These are phyloP conservation scores for Bubo blakistoni DNA, from an alignment of 2,113 vertebrate genomes.

Conservation along the genomic window DNA sequence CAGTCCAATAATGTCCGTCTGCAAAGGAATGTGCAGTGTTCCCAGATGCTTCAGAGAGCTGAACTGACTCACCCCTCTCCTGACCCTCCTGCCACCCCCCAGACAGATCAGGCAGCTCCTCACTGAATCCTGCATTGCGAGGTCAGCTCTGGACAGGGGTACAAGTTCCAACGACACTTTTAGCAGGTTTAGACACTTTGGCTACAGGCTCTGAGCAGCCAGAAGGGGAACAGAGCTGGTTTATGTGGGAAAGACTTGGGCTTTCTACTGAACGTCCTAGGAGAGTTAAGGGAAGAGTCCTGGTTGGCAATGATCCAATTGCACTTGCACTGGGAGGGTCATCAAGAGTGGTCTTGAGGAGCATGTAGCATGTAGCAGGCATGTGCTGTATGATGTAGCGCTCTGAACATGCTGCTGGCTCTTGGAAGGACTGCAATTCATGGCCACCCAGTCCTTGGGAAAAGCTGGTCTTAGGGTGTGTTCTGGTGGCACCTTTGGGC, in stretches of 20 bases:
- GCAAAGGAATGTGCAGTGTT: not conserved
- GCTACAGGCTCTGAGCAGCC: not conserved
- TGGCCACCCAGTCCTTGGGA: not conserved
- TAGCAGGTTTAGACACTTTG: not conserved
- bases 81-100: not conserved
- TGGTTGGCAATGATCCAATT: rapidly evolving
- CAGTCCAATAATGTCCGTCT: not conserved
- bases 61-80: not conserved
- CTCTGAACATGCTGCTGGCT: not conserved
- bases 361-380: not conserved
- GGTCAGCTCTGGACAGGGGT: not conserved
- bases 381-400: not conserved
- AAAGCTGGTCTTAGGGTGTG: not conserved
- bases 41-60: not conserved
- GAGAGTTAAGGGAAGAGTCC: not conserved
- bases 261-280: not conserved
- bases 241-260: not conserved
- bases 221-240: not conserved
- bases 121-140: not conserved
- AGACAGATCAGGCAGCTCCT: not conserved
- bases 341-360: not conserved
- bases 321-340: not conserved
- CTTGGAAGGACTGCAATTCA: not conserved
- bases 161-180: not conserved
- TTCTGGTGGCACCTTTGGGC: not conserved